Conservation (phyloP, 2,797 vertebrate species). For the Sebastes wilsoni region DNA sequence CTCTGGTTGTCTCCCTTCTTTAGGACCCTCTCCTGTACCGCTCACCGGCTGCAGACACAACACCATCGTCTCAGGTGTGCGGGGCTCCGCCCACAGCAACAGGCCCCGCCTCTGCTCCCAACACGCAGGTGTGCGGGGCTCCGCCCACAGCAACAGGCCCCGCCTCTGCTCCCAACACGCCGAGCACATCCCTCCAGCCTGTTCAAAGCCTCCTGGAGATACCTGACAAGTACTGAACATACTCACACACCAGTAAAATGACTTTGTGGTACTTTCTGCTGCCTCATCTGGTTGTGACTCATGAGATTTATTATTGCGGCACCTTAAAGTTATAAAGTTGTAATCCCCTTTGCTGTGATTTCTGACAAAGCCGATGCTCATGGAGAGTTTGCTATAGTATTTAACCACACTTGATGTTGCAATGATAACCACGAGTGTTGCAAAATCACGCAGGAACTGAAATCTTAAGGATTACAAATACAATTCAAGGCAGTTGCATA, state of each 20-base stretch:
- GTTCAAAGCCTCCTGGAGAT: slow-evolving; percentile 56
- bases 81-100: no score
- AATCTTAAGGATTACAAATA: neutral
- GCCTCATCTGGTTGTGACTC: neutral
- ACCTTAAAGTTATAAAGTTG: neutral
- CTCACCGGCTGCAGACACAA: slow-evolving; percentile 76
- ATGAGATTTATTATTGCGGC: neutral
- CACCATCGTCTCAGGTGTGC: slow-evolving; percentile 65
- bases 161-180: slow-evolving; percentile 49
- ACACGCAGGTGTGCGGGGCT: slow-evolving; percentile 14
- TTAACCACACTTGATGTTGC: neutral
- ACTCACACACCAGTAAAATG: neutral
- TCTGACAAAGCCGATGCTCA: neutral
- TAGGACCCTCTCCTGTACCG: slow-evolving; percentile 72
- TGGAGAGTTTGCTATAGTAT: neutral
- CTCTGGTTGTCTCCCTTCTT: neutral
- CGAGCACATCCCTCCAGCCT: slow-evolving; percentile 52
- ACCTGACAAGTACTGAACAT: neutral
- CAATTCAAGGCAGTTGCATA: neutral
- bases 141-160: slow-evolving; percentile 23
- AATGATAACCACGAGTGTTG: neutral
- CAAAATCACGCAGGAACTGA: neutral
- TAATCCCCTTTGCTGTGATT: neutral
- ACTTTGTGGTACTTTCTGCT: neutral
- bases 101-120: no score